Conservation (phyloP, 2,113 vertebrate species). For the Oophaga pumilio region DNA sequence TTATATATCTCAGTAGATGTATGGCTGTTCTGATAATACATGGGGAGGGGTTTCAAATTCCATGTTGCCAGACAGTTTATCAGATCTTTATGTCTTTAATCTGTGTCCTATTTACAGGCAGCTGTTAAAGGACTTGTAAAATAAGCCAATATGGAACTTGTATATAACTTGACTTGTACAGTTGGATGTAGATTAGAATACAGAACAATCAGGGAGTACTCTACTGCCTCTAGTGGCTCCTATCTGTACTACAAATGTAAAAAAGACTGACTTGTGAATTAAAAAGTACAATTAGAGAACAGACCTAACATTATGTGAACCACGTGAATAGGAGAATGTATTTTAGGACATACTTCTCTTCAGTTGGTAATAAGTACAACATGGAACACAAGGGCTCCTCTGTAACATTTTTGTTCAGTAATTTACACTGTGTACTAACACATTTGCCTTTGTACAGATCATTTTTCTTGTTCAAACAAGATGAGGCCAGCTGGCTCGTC, state of each 20-base stretch:
- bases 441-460: not conserved
- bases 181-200: not conserved
- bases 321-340: not conserved
- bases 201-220: not conserved
- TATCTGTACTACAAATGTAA: not conserved
- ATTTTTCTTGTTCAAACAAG: constrained; percentile 7
- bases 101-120: not conserved
- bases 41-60: not conserved
- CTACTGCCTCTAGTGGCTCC: not conserved
- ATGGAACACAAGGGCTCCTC: not conserved
- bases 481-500: not conserved
- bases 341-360: not conserved
- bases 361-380: not conserved
- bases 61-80: not conserved
- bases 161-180: too few relatives aligned
- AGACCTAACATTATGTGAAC: not conserved
- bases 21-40: not conserved
- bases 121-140: not conserved
- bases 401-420: not conserved
- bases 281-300: not conserved
- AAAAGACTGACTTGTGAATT: not conserved
- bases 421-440: not conserved
- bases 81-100: not conserved
- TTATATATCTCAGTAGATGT: not conserved
- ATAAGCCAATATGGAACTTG: not conserved